Conservation (phyloP, 2,888 invertebrate genomes). For the Timema podura region DNA sequence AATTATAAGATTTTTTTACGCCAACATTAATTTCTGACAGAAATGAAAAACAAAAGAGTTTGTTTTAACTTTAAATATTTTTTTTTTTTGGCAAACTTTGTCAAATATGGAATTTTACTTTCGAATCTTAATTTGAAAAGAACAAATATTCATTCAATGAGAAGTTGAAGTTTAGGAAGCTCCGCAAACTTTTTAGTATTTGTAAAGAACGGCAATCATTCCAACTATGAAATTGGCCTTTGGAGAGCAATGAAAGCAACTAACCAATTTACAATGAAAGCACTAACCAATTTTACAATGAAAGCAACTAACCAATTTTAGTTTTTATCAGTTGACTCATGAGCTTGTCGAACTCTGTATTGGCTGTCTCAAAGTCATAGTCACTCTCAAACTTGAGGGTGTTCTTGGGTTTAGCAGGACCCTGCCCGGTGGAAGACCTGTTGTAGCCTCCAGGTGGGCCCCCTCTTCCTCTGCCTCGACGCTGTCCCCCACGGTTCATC, state of each 20-base stretch:
- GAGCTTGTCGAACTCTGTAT: slow-evolving; percentile 93
- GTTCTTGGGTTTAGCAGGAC: slow-evolving; percentile 49
- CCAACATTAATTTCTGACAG: too few species aligned
- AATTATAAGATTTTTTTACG: too few species aligned
- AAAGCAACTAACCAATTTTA: slow-evolving; percentile 55
- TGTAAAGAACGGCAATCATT: too few species aligned
- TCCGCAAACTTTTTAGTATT: too few species aligned
- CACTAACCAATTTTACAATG: slow-evolving; percentile 55
- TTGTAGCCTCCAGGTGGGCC: slow-evolving; percentile 43
- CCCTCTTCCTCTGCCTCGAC: slow-evolving; percentile 42
- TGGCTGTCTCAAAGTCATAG: slow-evolving; percentile 98
- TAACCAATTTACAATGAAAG: slow-evolving; percentile 64
- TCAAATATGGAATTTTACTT: too few species aligned
- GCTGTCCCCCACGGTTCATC: slow-evolving; percentile 42
- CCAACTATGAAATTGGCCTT: too few species aligned
- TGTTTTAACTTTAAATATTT: too few species aligned
- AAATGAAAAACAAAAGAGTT: too few species aligned
- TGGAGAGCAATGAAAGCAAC: neutral
- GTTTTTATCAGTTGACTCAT: slow-evolving; percentile 76
- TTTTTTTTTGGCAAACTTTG: too few species aligned
- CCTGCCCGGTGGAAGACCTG: slow-evolving; percentile 34
- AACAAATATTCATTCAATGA: too few species aligned
- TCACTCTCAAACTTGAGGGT: slow-evolving; percentile 92
- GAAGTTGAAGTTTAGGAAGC: too few species aligned
- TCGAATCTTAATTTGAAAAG: too few species aligned